A percentile compares a stretch with the other conserved stretches of the same genome.
Conservation (phyloP, 2,113 vertebrate species). For the Todiramphus chloris region DNA sequence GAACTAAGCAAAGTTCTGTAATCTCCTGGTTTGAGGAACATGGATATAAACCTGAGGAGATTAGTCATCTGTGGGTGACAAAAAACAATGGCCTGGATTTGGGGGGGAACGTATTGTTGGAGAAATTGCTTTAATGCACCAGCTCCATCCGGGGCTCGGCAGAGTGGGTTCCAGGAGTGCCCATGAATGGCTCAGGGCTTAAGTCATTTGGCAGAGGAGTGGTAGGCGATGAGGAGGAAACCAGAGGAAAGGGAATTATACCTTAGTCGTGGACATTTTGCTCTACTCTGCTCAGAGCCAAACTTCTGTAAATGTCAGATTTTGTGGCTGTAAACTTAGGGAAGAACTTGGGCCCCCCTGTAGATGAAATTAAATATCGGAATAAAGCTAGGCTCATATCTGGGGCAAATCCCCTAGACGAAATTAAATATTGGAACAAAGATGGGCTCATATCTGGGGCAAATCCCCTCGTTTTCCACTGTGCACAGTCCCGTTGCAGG, state of each 20-base stretch:
- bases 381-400: not conserved
- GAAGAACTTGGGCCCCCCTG: not conserved
- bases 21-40: not conserved
- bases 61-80: not conserved
- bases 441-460: not conserved
- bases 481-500: not conserved
- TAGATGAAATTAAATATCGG: not conserved
- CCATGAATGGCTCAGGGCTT: not conserved
- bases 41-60: not conserved
- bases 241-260: not conserved
- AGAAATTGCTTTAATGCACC: not conserved
- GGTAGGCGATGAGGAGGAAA: not conserved
- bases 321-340: not conserved
- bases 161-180: not conserved
- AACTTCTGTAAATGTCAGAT: not conserved
- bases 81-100: not conserved
- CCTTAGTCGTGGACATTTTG: not conserved
- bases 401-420: not conserved
- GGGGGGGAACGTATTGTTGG: not conserved
- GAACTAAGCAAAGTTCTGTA: not conserved
- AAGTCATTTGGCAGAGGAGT: not conserved
- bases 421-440: not conserved
- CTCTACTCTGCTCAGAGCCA: not conserved
- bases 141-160: not conserved
- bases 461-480: not conserved